Conservation (phyloP, 2,888 invertebrate species). For the Celastrina argiolus region DNA sequence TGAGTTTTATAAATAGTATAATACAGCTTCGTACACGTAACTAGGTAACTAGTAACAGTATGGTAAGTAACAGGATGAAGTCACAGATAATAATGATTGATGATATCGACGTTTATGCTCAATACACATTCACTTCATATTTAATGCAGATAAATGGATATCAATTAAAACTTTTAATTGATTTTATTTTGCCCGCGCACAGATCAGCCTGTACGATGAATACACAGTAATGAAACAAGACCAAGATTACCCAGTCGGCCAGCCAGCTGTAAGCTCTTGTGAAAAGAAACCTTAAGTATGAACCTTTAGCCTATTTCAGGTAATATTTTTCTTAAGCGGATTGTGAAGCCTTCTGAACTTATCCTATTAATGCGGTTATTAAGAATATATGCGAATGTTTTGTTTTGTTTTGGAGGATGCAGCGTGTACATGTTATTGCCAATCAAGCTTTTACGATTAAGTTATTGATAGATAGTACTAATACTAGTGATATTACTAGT, state of each 20-base stretch:
- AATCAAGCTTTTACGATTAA: neutral
- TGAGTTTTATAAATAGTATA: neutral
- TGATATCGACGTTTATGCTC: constrained; percentile 5
- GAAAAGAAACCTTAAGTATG: constrained; percentile 21
- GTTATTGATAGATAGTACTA: neutral
- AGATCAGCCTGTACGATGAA: neutral
- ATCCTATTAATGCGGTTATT: constrained; percentile 41
- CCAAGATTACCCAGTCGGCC: neutral
- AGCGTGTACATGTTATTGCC: neutral
- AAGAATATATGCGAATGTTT: neutral
- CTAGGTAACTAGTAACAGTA: neutral
- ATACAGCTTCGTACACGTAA: neutral
- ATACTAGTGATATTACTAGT: no score
- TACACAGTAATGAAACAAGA: constrained; percentile 10
- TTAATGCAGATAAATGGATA: constrained; percentile 5
- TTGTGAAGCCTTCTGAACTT: constrained; percentile 53
- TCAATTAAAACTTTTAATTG: constrained; percentile 9
- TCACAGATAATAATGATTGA: neutral
- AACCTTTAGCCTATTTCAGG: constrained; percentile 26
- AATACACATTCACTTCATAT: constrained; percentile 4
- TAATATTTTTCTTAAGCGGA: constrained; percentile 31
- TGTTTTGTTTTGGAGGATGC: neutral
- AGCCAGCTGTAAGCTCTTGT: neutral
- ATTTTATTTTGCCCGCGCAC: neutral
- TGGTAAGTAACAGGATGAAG: neutral